phyloP scores from a whole-genome alignment of 2,113 vertebrate species.

The Corvus moneduloides region DNA sequence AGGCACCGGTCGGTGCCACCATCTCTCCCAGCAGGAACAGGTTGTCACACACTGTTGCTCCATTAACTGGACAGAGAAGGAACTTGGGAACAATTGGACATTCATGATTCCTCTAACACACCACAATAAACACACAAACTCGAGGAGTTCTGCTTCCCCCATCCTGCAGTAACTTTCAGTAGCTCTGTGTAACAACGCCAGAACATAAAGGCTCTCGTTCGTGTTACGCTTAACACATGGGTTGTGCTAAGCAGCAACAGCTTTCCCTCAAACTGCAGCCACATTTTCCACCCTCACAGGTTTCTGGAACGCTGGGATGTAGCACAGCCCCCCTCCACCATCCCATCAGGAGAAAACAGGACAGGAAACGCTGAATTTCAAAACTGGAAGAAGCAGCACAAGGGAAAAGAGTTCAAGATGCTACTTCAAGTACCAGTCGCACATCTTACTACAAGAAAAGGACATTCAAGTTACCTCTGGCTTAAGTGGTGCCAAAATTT shows the following conservation, averaged over 20 bases:
- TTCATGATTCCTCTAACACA: not conserved
- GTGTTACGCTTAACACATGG: not conserved
- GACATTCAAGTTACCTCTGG: not conserved
- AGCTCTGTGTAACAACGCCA: not conserved
- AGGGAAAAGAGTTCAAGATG: not conserved
- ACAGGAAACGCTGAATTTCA: not conserved
- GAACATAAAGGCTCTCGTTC: not conserved
- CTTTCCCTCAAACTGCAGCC: not conserved
- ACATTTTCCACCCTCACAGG: not conserved
- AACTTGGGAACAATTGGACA: not conserved
- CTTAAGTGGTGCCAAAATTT: not conserved
- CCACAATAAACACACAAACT: not conserved
- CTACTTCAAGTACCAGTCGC: not conserved
- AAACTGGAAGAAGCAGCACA: not conserved
- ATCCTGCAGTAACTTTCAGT: not conserved
- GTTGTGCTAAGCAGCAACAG: not conserved
- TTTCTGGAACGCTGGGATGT: not conserved
- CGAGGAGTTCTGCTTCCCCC: not conserved
- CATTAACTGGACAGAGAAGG: not conserved
- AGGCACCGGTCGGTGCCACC: not conserved
- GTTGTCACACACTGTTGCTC: not conserved
- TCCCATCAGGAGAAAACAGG: not conserved
- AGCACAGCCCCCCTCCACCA: not conserved
- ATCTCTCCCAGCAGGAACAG: not conserved
- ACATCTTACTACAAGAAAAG: not conserved